phyloP scores from a whole-genome alignment of 2,797 vertebrate genomes.

The Rhyacichthys aspro region DNA sequence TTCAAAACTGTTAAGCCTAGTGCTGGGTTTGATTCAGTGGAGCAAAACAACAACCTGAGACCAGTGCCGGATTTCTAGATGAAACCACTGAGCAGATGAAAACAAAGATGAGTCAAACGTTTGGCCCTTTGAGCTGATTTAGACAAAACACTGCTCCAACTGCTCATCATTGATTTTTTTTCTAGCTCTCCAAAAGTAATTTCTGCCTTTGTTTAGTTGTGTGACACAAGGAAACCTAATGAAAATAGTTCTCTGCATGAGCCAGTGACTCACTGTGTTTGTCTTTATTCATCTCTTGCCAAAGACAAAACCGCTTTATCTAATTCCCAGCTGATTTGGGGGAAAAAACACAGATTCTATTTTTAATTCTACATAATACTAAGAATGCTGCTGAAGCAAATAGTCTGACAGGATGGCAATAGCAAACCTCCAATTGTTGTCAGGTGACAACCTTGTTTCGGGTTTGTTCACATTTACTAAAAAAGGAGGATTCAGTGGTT shows the following conservation, averaged over 20 bases:
- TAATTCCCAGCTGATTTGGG: slow-evolving; percentile 62
- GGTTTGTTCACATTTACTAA: slow-evolving; percentile 24
- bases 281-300: slow-evolving; percentile 46
- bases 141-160: slow-evolving; percentile 32
- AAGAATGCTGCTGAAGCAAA: slow-evolving; percentile 46
- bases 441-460: slow-evolving; percentile 55
- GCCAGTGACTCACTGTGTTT: slow-evolving; percentile 55
- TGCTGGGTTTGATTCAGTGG: slow-evolving; percentile 19
- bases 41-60: slow-evolving; percentile 7
- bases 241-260: slow-evolving; percentile 53
- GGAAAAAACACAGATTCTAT: slow-evolving; percentile 30
- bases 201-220: slow-evolving; percentile 32
- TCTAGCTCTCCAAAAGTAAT: slow-evolving; percentile 23
- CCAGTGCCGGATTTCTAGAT: slow-evolving; percentile 2
- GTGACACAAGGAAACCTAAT: slow-evolving; percentile 44
- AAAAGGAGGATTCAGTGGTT: slow-evolving; percentile 39
- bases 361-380: slow-evolving; percentile 32
- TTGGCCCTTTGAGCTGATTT: slow-evolving; percentile 26
- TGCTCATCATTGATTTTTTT: slow-evolving; percentile 36
- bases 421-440: slow-evolving; percentile 54
- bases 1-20: slow-evolving; percentile 15
- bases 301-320: slow-evolving; percentile 42
- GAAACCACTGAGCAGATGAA: slow-evolving; percentile 11
- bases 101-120: slow-evolving; percentile 15
- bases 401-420: slow-evolving; percentile 50